Evolutionary conservation across 2,888 invertebrate genomes (phyloP).

Genomic region (Habroteleia sp.): DNA sequence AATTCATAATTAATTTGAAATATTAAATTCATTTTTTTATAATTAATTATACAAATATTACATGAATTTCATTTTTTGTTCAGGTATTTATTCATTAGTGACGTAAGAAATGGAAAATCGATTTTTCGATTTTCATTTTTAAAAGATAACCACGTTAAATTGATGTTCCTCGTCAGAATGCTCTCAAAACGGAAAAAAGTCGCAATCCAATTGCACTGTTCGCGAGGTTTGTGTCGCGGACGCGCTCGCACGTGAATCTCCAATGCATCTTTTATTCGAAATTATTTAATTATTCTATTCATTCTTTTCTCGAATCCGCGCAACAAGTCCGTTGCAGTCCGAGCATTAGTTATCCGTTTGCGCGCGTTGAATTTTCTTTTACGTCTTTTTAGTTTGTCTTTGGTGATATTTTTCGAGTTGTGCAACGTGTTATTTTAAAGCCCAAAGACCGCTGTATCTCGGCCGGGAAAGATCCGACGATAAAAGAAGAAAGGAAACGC

Average conservation of each 20-base stretch:
- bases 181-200: not conserved
- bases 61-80: too few relatives aligned
- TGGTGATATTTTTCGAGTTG: slow-evolving; percentile 46
- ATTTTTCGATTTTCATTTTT: slow-evolving; percentile 12
- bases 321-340: slow-evolving; percentile 58
- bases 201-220: slow-evolving; percentile 14
- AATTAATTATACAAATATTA: too few relatives aligned
- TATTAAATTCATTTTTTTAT: too few relatives aligned
- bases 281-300: slow-evolving; percentile 57
- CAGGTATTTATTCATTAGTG: too few relatives aligned
- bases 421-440: slow-evolving; percentile 54
- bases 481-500: slow-evolving; percentile 51
- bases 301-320: slow-evolving; percentile 34
- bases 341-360: slow-evolving; percentile 60
- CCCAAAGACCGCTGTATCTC: slow-evolving; percentile 40
- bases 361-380: slow-evolving; percentile 45
- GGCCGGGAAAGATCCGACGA: slow-evolving; percentile 32
- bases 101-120: not conserved
- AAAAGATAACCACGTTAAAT: slow-evolving; percentile 15
- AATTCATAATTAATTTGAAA: too few relatives aligned
- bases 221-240: slow-evolving; percentile 14
- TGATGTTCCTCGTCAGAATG: slow-evolving; percentile 2
- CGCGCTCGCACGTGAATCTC: slow-evolving; percentile 33
- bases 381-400: slow-evolving; percentile 33
- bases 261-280: slow-evolving; percentile 52